Evolutionary conservation across 2,888 invertebrate species (phyloP).

Genomic region (Pomacea canaliculata): DNA sequence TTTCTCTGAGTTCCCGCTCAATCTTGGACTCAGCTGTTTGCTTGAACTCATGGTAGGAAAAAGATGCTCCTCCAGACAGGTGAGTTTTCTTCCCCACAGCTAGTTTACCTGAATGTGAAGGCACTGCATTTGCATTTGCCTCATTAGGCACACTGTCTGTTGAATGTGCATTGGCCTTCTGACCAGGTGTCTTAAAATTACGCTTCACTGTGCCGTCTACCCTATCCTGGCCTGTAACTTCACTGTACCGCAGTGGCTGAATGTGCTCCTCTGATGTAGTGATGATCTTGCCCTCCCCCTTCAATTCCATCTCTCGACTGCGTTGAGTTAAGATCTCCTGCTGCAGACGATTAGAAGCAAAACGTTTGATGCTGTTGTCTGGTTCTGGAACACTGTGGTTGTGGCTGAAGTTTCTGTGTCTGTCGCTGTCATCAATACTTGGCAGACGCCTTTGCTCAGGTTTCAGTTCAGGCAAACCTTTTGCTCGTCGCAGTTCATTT

Average conservation of each 20-base stretch:
- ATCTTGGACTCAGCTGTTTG: constrained; percentile 91
- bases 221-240: constrained; percentile 45
- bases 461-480: constrained; percentile 58
- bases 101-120: background rate
- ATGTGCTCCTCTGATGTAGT: constrained; percentile 75
- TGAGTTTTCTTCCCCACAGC: constrained; percentile 6
- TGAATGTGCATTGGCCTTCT: constrained; percentile 4
- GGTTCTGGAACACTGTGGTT: constrained; percentile 16
- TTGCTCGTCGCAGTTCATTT: constrained; percentile 69
- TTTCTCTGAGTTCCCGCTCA: constrained; percentile 86
- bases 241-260: constrained; percentile 68
- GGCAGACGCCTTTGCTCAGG: constrained; percentile 40
- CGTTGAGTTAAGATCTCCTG: constrained; percentile 89
- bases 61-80: constrained; percentile 26
- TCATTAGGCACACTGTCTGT: constrained; percentile 17
- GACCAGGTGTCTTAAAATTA: constrained; percentile 49
- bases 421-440: constrained; percentile 53
- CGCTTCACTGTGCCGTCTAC: constrained; percentile 45
- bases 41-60: constrained; percentile 78
- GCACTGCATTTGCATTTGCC: constrained; percentile 1
- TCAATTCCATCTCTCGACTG: constrained; percentile 85
- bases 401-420: background rate
- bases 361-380: constrained; percentile 56
- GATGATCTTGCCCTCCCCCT: constrained; percentile 75
- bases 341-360: constrained; percentile 80